Conservation (phyloP, 2,888 invertebrate species). For the Steromphala cineraria region DNA sequence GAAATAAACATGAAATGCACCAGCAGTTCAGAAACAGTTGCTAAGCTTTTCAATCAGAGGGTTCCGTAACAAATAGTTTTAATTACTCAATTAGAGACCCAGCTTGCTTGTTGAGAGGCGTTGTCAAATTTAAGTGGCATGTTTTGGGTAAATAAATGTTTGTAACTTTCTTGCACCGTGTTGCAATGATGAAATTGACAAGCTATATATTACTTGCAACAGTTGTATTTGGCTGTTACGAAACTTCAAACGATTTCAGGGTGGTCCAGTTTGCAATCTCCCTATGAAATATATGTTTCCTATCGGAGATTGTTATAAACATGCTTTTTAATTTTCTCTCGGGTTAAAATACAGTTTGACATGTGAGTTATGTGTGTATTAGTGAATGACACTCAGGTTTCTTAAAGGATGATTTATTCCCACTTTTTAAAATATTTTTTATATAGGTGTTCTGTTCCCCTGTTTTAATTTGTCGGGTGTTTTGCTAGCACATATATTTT, state of each 20-base stretch:
- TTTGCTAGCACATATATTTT: too few species aligned
- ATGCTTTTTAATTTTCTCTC: too few species aligned
- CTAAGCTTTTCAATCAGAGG: not conserved
- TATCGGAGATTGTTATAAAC: too few species aligned
- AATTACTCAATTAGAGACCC: not conserved
- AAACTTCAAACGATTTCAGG: constrained; percentile 2
- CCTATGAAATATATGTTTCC: too few species aligned
- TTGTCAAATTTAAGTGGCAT: constrained; percentile 6
- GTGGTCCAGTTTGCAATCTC: not conserved
- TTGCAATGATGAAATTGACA: not conserved
- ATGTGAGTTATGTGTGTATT: too few species aligned
- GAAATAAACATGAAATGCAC: not conserved
- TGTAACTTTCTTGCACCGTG: not conserved
- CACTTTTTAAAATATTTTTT: too few species aligned
- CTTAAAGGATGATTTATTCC: too few species aligned
- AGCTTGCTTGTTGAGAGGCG: not conserved
- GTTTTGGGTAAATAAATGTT: constrained; percentile 8
- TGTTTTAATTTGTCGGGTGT: too few species aligned
- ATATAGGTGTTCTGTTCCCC: too few species aligned
- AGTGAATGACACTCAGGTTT: too few species aligned
- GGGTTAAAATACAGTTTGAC: too few species aligned
- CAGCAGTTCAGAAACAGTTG: not conserved
- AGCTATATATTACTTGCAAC: not conserved
- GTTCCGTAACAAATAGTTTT: not conserved
- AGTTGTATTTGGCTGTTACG: not conserved